Base-by-base conservation (phyloP, 2,888 invertebrate genomes). In the Caenorhabditis zanzibari region DNA sequence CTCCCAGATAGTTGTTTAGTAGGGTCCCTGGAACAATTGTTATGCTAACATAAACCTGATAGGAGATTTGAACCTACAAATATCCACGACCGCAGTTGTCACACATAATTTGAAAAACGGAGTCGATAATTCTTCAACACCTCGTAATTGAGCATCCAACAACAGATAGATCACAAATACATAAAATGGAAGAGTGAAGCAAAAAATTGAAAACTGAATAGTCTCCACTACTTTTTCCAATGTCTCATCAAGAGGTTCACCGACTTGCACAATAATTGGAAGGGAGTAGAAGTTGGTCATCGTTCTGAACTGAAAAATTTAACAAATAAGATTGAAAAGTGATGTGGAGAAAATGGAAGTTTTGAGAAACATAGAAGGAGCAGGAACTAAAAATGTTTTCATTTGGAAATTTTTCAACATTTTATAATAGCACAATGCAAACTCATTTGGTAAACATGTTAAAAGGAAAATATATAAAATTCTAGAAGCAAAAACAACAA, bases 81-180 rank as follows among this genome's bases (percentile, higher is more conserved):
- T 68, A 68, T 84, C 84, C n/a, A 84, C 64, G 5, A 84, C 35
- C 0, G 75, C 71, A 12, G 80, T 81, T 0, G 84, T 66, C 4
- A 84, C 64, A 47, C 84, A 84, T 2, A 84, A 12, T 38, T 84
- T 84, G 72, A 84, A 84, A 68, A 84, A 84, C 24, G 84, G 80
- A 10, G 80, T 72, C 1, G 75, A 74, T 19, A 84, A 41, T 16
- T 84, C 84, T 6, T 66, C 72, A 16, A 61, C 28, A 4, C 74
- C 69, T 5, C 63, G 49, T 26, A 41, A 47, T 44, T 84, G 84
- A 9, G 84, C 80, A 26, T 58, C 35, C n/a, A 84, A 7, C 19
- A 84, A 22, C 6, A 68, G 44, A 26, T 56, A 79, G 10, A 73
- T 61, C 24, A 80, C 56, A 32, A 80, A 64, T 9, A 24, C 9